Evolutionary conservation across 2,888 invertebrate genomes (phyloP).

Genomic region (Mantis religiosa): DNA sequence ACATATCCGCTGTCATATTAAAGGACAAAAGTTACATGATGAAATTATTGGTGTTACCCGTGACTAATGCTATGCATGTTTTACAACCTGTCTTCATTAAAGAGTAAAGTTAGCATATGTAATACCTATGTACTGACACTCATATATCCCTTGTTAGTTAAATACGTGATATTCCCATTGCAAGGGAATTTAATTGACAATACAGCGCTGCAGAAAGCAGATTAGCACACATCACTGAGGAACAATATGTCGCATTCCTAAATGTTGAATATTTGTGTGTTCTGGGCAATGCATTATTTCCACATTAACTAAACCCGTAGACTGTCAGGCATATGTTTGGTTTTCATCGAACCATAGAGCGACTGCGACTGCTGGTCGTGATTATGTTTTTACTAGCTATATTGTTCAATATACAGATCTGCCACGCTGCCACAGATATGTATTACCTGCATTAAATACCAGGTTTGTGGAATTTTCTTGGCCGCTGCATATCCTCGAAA

Average conservation of each 20-base stretch:
- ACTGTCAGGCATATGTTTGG: background rate
- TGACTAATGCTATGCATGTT: background rate
- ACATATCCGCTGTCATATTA: no score
- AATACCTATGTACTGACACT: background rate
- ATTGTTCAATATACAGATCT: background rate
- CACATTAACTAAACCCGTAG: background rate
- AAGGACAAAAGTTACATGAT: no score
- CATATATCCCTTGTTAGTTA: background rate
- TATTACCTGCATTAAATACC: background rate
- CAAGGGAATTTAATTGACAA: background rate
- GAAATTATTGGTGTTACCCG: no score
- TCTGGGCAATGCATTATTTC: background rate
- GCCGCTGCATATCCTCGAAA: no score
- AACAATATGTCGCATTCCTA: background rate
- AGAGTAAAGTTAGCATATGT: background rate
- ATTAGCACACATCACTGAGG: background rate
- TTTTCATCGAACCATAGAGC: background rate
- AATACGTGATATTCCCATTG: background rate
- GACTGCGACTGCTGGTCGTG: background rate
- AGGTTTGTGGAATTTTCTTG: no score
- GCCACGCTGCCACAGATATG: background rate
- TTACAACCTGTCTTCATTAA: background rate
- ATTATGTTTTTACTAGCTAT: background rate
- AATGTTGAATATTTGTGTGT: background rate
- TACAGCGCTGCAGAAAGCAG: background rate